Conservation (phyloP, 2,113 vertebrate genomes). For the Parotia lawesii region DNA sequence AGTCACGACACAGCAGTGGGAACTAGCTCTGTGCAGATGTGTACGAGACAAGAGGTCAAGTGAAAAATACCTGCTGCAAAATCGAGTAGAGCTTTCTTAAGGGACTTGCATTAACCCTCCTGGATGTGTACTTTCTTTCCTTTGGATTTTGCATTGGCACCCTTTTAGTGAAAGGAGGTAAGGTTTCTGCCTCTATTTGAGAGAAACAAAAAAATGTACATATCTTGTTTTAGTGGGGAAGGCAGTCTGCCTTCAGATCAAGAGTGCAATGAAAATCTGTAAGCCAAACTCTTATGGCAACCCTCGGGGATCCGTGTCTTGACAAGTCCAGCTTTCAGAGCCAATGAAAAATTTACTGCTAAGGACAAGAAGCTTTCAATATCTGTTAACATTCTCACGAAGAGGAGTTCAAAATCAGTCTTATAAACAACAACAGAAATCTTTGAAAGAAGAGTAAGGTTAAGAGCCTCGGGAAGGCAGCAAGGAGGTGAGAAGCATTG, state of each 20-base stretch:
- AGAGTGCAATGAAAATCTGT: not conserved
- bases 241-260: not conserved
- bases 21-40: not conserved
- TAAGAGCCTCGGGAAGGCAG: conserved; percentile 67
- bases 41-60: not conserved
- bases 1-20: not conserved
- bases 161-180: not conserved
- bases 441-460: conserved; percentile 68
- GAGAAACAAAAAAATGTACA: not conserved
- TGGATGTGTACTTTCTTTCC: not conserved
- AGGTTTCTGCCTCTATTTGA: not conserved
- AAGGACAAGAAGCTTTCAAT: conserved; percentile 28
- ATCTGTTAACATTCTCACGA: not conserved
- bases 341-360: conserved; percentile 19
- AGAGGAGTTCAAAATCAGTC: conserved; percentile 40
- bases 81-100: not conserved
- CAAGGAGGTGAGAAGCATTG: conserved; percentile 61
- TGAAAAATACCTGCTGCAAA: not conserved
- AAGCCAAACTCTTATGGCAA: not conserved
- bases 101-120: not conserved
- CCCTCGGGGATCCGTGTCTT: not conserved
- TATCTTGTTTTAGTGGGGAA: not conserved
- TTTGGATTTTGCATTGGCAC: not conserved
- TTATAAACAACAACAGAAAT: conserved; percentile 49
- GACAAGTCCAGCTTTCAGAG: not conserved